Base-by-base conservation (phyloP, 2,113 vertebrate species). In the Rhynchomys soricoides region DNA sequence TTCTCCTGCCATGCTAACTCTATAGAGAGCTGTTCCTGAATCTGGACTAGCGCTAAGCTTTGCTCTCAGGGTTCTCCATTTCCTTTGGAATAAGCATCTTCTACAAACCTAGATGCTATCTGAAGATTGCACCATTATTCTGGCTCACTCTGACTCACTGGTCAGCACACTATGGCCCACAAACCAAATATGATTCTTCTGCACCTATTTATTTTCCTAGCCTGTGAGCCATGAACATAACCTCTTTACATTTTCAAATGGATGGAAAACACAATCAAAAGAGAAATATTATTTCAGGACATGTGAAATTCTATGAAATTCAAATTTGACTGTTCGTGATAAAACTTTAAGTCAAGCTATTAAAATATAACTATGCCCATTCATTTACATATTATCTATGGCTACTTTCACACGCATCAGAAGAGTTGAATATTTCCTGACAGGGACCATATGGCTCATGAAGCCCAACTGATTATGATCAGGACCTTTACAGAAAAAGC, bases 231-330 rank as follows among this genome's bases (percentile, higher is more conserved):
- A 75, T 82, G 45, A 43, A 40, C 52, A 5, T 50, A 29, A 34
- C 59, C 59, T 90, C 62, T 82, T 82, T 64, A 70, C 29, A 95
- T 77, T 95, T 81, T 91, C 77, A 95, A 91, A 29, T 73, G 43
- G 13, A 73, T 88, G 15, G 43, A 91, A 88, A 91, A 88, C 45
- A 48, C 26, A 83, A 83, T 71, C n/a, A 78, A 89, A 91, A 95
- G 70, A 85, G 31, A 4, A 79, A 91, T 86, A 82, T 59, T 85
- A 89, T 93, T 91, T 93, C 62, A 89, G 55, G 52, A 85, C 68
- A 64, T 93, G 24, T 78, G 73, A 93, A 96, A 74, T 91, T 57
- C 21, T 48, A 91, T 91, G 91, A 83, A 95, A 88, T 93, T 95
- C 83, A 91, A 68, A 74, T 91, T 90, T 87, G 21, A 40, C 43